Evolutionary conservation across 2,888 invertebrate species (phyloP).

Genomic region (Byasa hedistus): DNA sequence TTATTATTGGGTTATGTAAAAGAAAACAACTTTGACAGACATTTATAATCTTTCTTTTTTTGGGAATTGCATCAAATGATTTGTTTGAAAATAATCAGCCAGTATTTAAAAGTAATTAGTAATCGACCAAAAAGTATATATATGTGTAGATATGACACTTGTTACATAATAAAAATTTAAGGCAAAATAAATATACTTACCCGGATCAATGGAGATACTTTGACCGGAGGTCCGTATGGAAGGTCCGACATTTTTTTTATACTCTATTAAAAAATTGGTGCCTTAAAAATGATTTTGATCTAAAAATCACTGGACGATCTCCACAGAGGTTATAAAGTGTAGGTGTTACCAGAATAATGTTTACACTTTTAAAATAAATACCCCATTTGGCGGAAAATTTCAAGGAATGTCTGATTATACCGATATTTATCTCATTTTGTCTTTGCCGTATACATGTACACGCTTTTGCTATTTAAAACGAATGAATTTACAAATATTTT

Average conservation of each 20-base stretch:
- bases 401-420: too few species aligned
- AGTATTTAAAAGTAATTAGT: conserved; percentile 1
- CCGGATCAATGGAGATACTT: conserved; percentile 90
- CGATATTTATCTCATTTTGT: too few species aligned
- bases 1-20: neutral
- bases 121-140: neutral
- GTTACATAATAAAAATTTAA: conserved; percentile 55
- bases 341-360: conserved; percentile 15
- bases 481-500: too few species aligned
- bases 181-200: conserved; percentile 64
- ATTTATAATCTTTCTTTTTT: neutral
- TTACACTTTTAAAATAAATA: neutral
- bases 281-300: conserved; percentile 54
- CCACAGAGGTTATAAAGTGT: conserved; percentile 46
- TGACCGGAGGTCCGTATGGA: conserved; percentile 83
- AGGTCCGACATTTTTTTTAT: conserved; percentile 64
- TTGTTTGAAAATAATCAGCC: conserved; percentile 2
- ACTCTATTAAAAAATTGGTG: conserved; percentile 39
- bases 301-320: conserved; percentile 44
- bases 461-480: too few species aligned
- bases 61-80: neutral
- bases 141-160: conserved; percentile 31
- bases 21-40: neutral
- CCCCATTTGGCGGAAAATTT: too few species aligned
- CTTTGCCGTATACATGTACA: too few species aligned